phyloP scores from a whole-genome alignment of 2,113 vertebrate genomes.

The Ahaetulla prasina region DNA sequence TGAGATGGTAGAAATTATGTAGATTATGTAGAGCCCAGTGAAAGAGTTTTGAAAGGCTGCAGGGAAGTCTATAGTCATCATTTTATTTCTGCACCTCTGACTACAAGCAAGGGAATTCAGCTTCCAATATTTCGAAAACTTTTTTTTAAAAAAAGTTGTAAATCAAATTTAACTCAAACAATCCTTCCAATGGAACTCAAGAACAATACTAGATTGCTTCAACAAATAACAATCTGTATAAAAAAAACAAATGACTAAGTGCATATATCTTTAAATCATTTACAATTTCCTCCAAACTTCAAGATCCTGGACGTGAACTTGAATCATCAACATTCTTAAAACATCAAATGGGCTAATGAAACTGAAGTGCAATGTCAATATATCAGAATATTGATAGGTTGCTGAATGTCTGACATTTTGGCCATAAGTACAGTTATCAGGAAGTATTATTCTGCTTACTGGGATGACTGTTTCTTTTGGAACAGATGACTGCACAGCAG shows the following conservation, averaged over 20 bases:
- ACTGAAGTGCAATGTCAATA: not conserved
- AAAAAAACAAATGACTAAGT: not conserved
- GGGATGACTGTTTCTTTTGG: not conserved
- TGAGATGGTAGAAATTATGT: not conserved
- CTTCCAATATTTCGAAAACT: not conserved
- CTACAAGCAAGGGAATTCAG: fast-evolving
- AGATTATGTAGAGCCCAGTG: not conserved
- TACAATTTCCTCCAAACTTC: not conserved
- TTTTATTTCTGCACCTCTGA: not conserved
- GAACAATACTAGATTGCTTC: not conserved
- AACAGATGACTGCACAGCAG: constrained; percentile 40
- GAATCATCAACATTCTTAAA: not conserved
- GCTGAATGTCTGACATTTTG: not conserved
- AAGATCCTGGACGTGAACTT: not conserved
- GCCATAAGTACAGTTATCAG: not conserved
- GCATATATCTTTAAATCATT: not conserved
- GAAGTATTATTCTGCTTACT: constrained; percentile 38
- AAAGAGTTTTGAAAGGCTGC: not conserved
- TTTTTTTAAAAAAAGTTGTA: not conserved
- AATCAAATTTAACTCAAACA: not conserved
- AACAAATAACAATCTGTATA: not conserved
- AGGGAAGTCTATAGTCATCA: not conserved
- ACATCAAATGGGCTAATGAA: not conserved
- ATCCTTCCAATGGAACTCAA: not conserved
- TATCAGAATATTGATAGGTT: not conserved